Conservation (phyloP, 2,888 invertebrate species). For the Drosophila phalerata region DNA sequence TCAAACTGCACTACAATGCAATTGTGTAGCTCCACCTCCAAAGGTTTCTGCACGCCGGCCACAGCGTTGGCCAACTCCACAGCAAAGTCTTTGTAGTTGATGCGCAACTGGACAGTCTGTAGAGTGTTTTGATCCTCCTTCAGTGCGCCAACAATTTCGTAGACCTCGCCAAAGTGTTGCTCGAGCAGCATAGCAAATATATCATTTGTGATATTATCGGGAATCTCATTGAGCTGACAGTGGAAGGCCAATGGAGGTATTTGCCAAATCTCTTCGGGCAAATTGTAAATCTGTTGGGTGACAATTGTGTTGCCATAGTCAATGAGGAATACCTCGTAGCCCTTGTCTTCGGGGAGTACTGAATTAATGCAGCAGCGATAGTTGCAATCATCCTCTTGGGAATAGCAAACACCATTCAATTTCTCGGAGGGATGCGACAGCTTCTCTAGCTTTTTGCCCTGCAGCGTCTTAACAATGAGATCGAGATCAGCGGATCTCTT, state of each 20-base stretch:
- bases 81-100: constrained; percentile 87
- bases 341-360: constrained; percentile 90
- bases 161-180: constrained; percentile 87
- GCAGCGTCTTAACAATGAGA: constrained; percentile 66
- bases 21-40: constrained; percentile 86
- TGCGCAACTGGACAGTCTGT: constrained; percentile 87
- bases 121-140: constrained; percentile 85
- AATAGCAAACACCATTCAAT: constrained; percentile 63
- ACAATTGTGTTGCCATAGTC: constrained; percentile 89
- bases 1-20: constrained; percentile 90
- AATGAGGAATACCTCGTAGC: constrained; percentile 90
- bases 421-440: constrained; percentile 36
- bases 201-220: constrained; percentile 57
- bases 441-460: constrained; percentile 62
- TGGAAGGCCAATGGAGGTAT: constrained; percentile 82
- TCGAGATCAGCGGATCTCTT: constrained; percentile 82
- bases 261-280: constrained; percentile 87
- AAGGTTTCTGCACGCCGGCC: constrained; percentile 60
- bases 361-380: constrained; percentile 90
- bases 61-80: constrained; percentile 83
- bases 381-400: constrained; percentile 91
- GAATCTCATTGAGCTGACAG: constrained; percentile 75
- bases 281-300: constrained; percentile 86
- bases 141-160: constrained; percentile 88
- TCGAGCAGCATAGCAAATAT: constrained; percentile 85